Percentiles rank a stretch among this genome's conserved stretches.
Evolutionary conservation across 2,797 vertebrate species (phyloP).

Genomic region (Leptodactylus fallax): DNA sequence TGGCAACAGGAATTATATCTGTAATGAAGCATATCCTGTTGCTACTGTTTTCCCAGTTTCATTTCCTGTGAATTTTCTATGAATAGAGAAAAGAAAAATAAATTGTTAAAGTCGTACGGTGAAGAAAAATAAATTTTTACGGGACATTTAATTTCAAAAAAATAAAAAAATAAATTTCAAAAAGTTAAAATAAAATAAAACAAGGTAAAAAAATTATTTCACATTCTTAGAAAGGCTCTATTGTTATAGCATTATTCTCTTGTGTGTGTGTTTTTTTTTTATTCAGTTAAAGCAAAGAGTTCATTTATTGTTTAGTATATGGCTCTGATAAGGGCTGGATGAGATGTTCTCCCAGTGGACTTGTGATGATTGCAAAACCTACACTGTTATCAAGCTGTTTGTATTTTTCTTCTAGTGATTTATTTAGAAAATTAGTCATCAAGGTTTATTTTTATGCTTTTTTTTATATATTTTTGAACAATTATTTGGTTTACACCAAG

Average conservation of each 20-base stretch:
- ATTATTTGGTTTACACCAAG: constrained; percentile 39
- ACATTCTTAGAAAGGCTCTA: not conserved
- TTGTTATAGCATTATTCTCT: not conserved
- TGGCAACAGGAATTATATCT: constrained; percentile 26
- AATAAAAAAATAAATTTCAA: not conserved
- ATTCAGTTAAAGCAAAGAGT: not conserved
- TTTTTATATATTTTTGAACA: constrained; percentile 71
- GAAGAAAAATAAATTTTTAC: not conserved
- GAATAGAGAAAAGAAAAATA: constrained; percentile 22
- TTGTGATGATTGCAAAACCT: constrained; percentile 72
- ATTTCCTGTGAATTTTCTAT: constrained; percentile 22
- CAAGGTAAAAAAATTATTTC: too few species aligned
- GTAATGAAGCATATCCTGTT: constrained; percentile 23
- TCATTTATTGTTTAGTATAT: constrained; percentile 11
- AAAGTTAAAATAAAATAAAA: not conserved
- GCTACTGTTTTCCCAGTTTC: constrained; percentile 9
- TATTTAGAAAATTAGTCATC: constrained; percentile 73
- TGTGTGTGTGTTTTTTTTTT: not conserved
- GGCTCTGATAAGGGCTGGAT: not conserved
- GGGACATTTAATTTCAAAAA: not conserved
- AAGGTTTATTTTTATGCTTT: constrained; percentile 73
- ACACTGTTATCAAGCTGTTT: constrained; percentile 72
- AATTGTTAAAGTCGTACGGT: not conserved
- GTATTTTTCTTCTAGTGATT: constrained; percentile 74
- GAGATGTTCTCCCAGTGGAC: constrained; percentile 14